These are phyloP conservation scores for Pseudococcus jackbeardsleyi DNA, from an alignment of 2,888 invertebrate species.

Conservation along the genomic window DNA sequence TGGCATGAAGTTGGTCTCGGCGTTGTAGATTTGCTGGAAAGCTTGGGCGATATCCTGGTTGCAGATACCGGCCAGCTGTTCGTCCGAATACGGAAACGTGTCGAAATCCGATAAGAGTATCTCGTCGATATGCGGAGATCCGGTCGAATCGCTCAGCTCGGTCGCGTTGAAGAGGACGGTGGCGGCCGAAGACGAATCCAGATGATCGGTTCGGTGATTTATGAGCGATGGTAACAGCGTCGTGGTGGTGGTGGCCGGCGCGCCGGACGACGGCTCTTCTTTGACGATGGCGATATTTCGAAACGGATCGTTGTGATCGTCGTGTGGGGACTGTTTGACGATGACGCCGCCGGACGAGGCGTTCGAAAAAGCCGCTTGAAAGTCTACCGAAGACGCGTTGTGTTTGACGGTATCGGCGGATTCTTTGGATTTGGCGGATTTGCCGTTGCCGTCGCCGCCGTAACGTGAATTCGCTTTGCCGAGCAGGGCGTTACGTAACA, in stretches of 20 bases:
- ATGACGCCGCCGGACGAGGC: too few relatives aligned
- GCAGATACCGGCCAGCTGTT: constrained; percentile 63
- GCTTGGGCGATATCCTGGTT: constrained; percentile 66
- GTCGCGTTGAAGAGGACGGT: constrained; percentile 53
- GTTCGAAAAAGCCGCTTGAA: background rate
- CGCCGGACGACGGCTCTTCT: background rate
- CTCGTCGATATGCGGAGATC: constrained; percentile 66
- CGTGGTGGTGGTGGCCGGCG: constrained; percentile 51
- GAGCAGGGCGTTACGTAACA: constrained; percentile 83
- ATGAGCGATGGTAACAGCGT: constrained; percentile 43
- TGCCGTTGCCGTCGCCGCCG: background rate
- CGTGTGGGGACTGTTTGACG: background rate
- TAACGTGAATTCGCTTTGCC: constrained; percentile 74
- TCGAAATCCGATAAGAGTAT: constrained; percentile 66
- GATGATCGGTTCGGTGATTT: constrained; percentile 28
- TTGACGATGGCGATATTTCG: background rate
- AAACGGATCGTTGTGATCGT: constrained; percentile 41
- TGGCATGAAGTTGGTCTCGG: constrained; percentile 65
- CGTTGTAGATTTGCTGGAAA: constrained; percentile 66
- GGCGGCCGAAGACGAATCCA: background rate
- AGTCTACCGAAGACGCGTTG: constrained; percentile 18
- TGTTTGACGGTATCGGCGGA: background rate
- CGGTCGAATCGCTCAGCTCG: constrained; percentile 64
- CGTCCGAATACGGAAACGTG: constrained; percentile 65
- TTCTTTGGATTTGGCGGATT: background rate